Percentiles rank a stretch among this genome's conserved stretches.
Conservation (phyloP, 2,888 invertebrate species). For the Sesia apiformis region DNA sequence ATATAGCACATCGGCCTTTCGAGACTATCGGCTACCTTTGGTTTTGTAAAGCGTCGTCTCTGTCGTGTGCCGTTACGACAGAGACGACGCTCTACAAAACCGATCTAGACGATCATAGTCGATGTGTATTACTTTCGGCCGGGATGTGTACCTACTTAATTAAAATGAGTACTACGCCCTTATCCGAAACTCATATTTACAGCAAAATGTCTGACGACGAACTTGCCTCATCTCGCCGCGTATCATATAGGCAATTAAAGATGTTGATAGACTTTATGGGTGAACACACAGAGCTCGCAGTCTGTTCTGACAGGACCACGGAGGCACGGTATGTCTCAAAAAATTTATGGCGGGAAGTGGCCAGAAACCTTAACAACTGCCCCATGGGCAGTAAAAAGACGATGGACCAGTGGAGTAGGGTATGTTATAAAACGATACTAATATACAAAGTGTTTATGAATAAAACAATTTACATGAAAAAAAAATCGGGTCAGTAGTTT, state of each 20-base stretch:
- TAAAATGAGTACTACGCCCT: no score
- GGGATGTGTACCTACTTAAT: no score
- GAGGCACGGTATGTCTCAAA: conserved; percentile 45
- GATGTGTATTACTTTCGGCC: no score
- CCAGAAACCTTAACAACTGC: conserved; percentile 33
- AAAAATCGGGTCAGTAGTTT: neutral
- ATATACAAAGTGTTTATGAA: no score
- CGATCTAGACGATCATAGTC: no score
- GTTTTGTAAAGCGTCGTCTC: no score
- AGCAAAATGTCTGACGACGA: conserved; percentile 9
- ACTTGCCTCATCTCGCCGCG: conserved; percentile 19
- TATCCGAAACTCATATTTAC: no score
- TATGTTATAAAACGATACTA: conserved; percentile 13
- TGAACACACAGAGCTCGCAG: conserved; percentile 44
- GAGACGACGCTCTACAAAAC: no score
- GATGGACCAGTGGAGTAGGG: conserved; percentile 51
- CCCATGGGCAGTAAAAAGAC: conserved; percentile 35
- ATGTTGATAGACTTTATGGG: conserved; percentile 49
- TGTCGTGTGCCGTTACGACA: no score
- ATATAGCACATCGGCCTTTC: no score
- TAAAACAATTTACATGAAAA: neutral
- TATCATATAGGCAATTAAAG: conserved; percentile 45
- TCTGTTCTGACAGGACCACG: conserved; percentile 32
- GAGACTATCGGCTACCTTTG: no score
- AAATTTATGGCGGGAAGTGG: conserved; percentile 40